These are phyloP conservation scores for Lateolabrax maculatus DNA, from an alignment of 2,797 vertebrate species.

Conservation along the genomic window DNA sequence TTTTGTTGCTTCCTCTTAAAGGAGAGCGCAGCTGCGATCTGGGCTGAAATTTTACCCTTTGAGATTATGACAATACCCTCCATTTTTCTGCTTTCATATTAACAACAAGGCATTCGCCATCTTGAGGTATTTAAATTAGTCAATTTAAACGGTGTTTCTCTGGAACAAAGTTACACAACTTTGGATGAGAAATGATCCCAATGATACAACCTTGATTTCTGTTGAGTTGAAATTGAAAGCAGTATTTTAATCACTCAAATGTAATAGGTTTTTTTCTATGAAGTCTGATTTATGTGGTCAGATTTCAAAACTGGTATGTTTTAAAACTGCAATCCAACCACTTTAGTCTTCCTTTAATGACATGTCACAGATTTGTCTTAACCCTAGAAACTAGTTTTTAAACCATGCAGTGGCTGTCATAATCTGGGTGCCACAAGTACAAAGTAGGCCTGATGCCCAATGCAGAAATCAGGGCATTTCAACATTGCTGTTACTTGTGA, in stretches of 20 bases:
- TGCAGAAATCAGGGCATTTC: conserved; percentile 31
- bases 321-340: conserved; percentile 1
- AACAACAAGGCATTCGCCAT: conserved; percentile 94
- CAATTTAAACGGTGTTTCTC: conserved; percentile 12
- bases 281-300: not conserved
- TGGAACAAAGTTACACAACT: conserved; percentile 39
- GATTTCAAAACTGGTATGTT: not conserved
- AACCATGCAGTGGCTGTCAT: not conserved
- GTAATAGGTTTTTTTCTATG: not conserved
- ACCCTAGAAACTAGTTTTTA: conserved; percentile 4
- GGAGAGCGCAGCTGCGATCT: conserved; percentile 85
- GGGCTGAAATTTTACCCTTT: conserved; percentile 90
- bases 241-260: conserved; percentile 11
- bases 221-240: not conserved
- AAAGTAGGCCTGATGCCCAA: conserved; percentile 73
- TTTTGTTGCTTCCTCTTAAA: conserved; percentile 81
- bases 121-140: conserved; percentile 87
- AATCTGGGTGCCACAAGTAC: not conserved
- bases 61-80: conserved; percentile 95
- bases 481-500: too few species aligned
- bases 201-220: not conserved
- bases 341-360: conserved; percentile 11
- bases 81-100: conserved; percentile 91
- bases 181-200: not conserved
- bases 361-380: conserved; percentile 2